Conservation (phyloP, 2,797 vertebrate genomes). For the Molossus molossus region DNA sequence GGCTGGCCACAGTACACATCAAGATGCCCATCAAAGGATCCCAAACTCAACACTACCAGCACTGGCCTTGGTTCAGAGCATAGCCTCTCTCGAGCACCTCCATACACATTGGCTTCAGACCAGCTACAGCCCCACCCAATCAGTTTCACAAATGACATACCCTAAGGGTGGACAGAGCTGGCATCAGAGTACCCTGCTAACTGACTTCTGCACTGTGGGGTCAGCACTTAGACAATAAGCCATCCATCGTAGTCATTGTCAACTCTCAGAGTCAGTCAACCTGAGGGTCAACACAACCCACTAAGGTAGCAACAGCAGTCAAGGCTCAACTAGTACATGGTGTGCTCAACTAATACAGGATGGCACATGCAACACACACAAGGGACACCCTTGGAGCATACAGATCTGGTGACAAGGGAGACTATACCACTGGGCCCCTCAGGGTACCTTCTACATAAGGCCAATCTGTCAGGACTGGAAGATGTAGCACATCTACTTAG, state of each 20-base stretch:
- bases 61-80: neutral
- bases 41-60: neutral
- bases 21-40: neutral
- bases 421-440: neutral
- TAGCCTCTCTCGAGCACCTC: neutral
- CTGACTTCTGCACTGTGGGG: neutral
- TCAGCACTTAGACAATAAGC: neutral
- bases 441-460: neutral
- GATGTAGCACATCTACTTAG: neutral
- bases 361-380: neutral
- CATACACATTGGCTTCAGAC: neutral
- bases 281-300: neutral
- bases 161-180: neutral
- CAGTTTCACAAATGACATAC: neutral
- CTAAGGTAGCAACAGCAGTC: neutral
- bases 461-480: neutral
- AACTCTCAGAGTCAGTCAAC: neutral
- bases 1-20: neutral
- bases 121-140: neutral
- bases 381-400: neutral
- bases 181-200: neutral
- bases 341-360: neutral
- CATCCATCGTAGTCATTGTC: neutral
- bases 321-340: neutral
- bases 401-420: neutral